Evolutionary conservation across 1,140 invertebrate species (phyloP).

Genomic region (Cotesia vestalis): DNA sequence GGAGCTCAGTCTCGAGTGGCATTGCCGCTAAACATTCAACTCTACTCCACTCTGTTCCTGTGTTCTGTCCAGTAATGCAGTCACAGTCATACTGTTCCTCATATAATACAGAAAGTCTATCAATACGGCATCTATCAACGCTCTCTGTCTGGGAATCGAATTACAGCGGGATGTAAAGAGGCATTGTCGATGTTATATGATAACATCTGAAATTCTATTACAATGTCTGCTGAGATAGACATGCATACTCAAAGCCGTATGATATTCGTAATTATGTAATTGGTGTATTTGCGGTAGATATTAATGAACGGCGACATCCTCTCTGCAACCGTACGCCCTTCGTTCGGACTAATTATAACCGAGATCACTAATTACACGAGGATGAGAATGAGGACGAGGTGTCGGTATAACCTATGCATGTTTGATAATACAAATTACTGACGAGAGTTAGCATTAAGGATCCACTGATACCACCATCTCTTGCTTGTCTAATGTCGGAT

Average conservation of each 20-base stretch:
- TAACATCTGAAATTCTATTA: neutral
- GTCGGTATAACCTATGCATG: slow-evolving; percentile 8
- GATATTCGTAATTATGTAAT: neutral
- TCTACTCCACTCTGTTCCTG: no score
- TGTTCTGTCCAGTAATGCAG: no score
- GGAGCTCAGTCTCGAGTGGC: no score
- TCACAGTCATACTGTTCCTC: no score
- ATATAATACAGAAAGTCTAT: no score
- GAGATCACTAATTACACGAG: slow-evolving; percentile 23
- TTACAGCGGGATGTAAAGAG: no score
- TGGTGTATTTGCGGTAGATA: slow-evolving; percentile 8
- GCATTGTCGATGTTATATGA: no score
- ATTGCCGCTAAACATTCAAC: no score
- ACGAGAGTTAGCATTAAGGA: neutral
- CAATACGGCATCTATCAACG: no score
- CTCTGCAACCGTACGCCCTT: neutral
- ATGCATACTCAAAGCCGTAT: no score
- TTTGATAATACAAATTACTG: slow-evolving; percentile 14
- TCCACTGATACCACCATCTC: neutral
- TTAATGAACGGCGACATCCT: neutral
- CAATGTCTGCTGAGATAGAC: neutral
- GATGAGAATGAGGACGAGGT: neutral
- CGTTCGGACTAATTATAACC: slow-evolving; percentile 26
- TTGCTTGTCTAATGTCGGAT: slow-evolving; percentile 6
- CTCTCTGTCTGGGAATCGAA: no score